Evolutionary conservation across 2,888 invertebrate species (phyloP), one percentile per base, ranked within the genome.

Genomic region (Eupithecia vulgata): DNA sequence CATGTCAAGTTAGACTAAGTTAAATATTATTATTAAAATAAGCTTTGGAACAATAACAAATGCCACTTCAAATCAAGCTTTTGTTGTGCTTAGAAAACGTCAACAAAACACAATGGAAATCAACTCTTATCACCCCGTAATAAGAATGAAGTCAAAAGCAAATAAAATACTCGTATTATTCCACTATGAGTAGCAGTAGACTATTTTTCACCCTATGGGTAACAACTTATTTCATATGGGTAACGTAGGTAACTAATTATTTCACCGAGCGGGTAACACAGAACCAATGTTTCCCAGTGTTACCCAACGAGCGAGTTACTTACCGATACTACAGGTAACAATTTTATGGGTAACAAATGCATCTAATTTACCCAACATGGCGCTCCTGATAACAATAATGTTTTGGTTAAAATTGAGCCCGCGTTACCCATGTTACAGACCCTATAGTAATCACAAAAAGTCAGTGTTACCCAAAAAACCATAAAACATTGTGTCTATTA

Each of bases 101-200:
- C 64, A 65, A 40, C 34, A 62, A 72, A 72, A 68, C 61, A 71
- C 71, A 71, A 30, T 57, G 13, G 52, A 71, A 74, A 67, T 67
- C 30, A 62, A 42, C 67, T 69, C 42, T 40, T 68, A 68, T 37
- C 45, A 68, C 71, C 21, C 48, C 61, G 34, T 12, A 5, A 12
- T 71, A 65, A 48, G 40, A 45, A 21, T 37, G 7, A 62, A 67
- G 68, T 72, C 34, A 68, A 74, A 74, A 71, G 66, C 67, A 68
- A 74, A 37, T 71, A 71, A 74, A 74, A 61, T 61, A 61, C 34
- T 61, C 34, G 57, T 25, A 25, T 57, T 13, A 52, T 61, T 34
- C 30, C 34, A 15, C 61, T 34, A 64, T 64, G 21, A 12, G 21
- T 37, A 64, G 35, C 8, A 35, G 34, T n/a, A n/a, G 10, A 35